Base-by-base conservation (phyloP, 2,888 invertebrate genomes). In the Eupithecia tripunctaria region DNA sequence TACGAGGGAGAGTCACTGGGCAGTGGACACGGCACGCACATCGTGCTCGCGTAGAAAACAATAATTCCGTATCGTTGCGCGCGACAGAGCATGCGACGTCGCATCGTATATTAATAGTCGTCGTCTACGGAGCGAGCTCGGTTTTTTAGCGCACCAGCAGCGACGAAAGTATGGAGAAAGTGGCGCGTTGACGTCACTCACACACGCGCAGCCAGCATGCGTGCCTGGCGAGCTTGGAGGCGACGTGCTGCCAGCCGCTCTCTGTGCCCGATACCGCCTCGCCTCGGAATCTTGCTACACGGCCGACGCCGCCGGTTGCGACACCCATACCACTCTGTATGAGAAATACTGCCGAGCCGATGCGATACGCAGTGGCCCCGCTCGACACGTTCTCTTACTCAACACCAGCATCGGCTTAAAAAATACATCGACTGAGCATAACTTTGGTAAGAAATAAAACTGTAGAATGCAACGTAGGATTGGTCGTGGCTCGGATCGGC, bases 81-180 rank as follows among this genome's bases (percentile, higher is more conserved):
- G 89, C 91, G 89, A 87, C 90, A 88, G 88, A 89, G 89, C 91
- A 86, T 88, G 88, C 89, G 86, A 86, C 87, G 88, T 89, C 89
- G 88, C 88, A 85, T 88, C 90, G 91, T 88, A 85, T 95, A 91
- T 92, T 91, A 89, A 90, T 89, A 90, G 90, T 86, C 85, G 90
- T 88, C 91, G 90, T 88, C 91, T 91, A 91, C 91, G 91, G 90
- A 88, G 88, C 86, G 88, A 87, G 89, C 86, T 87, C 81, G 76
- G 88, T 92, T 93, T 94, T 94, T 94, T 94, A 94, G 93, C 91
- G 89, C 92, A 88, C 86, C 85, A 89, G 85, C 91, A 88, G 85
- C 94, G 93, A 93, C 94, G 94, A 94, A 94, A 94, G 94, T 94
- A 91, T 90, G 89, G 94, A 92, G 94, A 94, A 94, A 94, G 94